A percentile compares a stretch with the other conserved stretches of the same genome.
These are phyloP conservation scores for Caradrina clavipalpis DNA, from an alignment of 2,888 invertebrate species.

Conservation along the genomic window DNA sequence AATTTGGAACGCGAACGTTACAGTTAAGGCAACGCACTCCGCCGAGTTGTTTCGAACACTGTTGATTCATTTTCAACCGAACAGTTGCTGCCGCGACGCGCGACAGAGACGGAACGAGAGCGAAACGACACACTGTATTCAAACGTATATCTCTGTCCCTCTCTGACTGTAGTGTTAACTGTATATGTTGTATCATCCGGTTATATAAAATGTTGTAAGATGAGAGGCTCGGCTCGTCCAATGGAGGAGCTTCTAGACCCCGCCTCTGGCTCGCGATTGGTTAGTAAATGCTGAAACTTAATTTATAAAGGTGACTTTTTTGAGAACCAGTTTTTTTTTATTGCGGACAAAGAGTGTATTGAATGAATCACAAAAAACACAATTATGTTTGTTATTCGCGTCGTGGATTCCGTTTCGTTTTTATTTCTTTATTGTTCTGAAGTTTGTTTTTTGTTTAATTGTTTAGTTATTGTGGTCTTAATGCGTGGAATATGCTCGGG, in stretches of 20 bases:
- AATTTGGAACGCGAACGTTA: slow-evolving; percentile 67
- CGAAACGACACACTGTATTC: slow-evolving; percentile 88
- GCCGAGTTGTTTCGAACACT: slow-evolving; percentile 84
- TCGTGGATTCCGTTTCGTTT: slow-evolving; percentile 77
- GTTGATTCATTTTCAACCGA: slow-evolving; percentile 86
- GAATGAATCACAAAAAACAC: slow-evolving; percentile 88
- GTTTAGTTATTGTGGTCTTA: slow-evolving; percentile 75
- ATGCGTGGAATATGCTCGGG: slow-evolving; percentile 63
- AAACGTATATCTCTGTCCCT: slow-evolving; percentile 78
- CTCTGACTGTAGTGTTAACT: slow-evolving; percentile 87
- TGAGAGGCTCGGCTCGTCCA: slow-evolving; percentile 79
- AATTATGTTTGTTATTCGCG: slow-evolving; percentile 89
- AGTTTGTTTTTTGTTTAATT: slow-evolving; percentile 79
- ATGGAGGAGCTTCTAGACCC: slow-evolving; percentile 73
- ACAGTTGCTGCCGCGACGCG: slow-evolving; percentile 80
- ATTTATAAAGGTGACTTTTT: slow-evolving; percentile 91
- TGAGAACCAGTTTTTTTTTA: slow-evolving; percentile 85
- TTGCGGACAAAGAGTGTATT: slow-evolving; percentile 85
- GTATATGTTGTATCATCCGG: slow-evolving; percentile 91
- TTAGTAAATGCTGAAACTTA: slow-evolving; percentile 85
- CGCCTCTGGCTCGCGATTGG: slow-evolving; percentile 84
- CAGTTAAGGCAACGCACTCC: slow-evolving; percentile 78
- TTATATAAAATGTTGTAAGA: slow-evolving; percentile 90
- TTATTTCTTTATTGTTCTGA: slow-evolving; percentile 77
- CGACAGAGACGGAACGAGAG: slow-evolving; percentile 78